phyloP scores from a whole-genome alignment of 2,797 vertebrate species.

The Anas capensis region DNA sequence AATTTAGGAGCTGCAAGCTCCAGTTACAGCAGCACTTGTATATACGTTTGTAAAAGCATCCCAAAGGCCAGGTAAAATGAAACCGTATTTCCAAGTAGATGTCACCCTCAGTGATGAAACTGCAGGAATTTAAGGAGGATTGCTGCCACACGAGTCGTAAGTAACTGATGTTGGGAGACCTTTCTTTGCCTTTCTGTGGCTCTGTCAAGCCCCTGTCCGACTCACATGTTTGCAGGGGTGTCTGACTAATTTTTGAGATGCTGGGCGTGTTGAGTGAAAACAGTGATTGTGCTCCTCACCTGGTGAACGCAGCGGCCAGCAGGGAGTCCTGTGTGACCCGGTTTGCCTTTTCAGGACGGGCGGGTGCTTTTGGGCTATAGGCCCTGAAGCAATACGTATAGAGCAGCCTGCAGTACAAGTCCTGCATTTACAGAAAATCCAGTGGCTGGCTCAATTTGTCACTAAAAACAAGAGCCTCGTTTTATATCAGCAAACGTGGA shows the following conservation, averaged over 20 bases:
- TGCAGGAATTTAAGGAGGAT: background rate
- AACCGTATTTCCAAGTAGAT: background rate
- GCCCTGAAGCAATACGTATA: background rate
- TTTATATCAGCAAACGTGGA: background rate
- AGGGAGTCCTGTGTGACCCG: background rate
- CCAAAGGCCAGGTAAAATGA: background rate
- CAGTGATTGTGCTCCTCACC: accelerated
- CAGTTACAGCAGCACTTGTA: background rate
- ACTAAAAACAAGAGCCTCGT: background rate
- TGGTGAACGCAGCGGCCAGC: background rate
- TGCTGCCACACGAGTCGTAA: background rate
- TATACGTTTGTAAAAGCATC: background rate
- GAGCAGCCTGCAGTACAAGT: background rate
- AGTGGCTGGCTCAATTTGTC: background rate
- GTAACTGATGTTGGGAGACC: background rate
- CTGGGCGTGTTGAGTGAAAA: background rate
- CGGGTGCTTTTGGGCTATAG: background rate
- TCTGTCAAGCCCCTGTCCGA: background rate
- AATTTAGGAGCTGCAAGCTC: background rate
- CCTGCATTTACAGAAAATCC: background rate
- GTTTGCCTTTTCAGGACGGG: too few species aligned
- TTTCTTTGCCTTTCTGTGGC: background rate
- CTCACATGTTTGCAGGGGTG: background rate
- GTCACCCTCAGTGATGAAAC: background rate
- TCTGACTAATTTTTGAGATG: background rate